Conservation (phyloP, 2,113 vertebrate genomes). For the Phalacrocorax brasilianus region DNA sequence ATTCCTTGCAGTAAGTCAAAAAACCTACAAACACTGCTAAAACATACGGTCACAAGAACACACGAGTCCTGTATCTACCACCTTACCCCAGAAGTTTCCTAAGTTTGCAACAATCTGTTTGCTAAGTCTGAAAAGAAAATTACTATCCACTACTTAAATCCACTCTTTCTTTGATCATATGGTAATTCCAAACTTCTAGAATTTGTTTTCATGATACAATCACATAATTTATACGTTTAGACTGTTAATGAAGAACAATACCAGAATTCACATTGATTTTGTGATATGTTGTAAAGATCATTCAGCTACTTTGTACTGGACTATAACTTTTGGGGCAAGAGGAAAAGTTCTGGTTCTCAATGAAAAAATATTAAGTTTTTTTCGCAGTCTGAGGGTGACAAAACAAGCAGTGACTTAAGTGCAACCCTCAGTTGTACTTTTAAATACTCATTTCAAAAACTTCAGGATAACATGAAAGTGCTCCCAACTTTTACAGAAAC, state of each 20-base stretch:
- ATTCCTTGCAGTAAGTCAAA: neutral
- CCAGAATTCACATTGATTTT: neutral
- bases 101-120: neutral
- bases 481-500: neutral
- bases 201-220: neutral
- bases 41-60: neutral
- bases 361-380: neutral
- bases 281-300: neutral
- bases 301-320: fast-evolving
- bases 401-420: neutral
- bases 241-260: neutral
- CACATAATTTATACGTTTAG: neutral
- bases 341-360: neutral
- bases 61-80: fast-evolving
- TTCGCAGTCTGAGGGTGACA: neutral
- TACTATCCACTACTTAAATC: neutral
- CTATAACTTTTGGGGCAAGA: neutral
- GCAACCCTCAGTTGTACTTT: neutral
- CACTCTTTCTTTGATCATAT: neutral
- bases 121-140: neutral
- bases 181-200: neutral
- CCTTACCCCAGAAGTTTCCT: neutral
- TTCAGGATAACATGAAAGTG: neutral
- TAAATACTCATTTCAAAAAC: neutral
- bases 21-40: fast-evolving